phyloP scores from a whole-genome alignment of 2,797 vertebrate species.

The Anableps anableps region DNA sequence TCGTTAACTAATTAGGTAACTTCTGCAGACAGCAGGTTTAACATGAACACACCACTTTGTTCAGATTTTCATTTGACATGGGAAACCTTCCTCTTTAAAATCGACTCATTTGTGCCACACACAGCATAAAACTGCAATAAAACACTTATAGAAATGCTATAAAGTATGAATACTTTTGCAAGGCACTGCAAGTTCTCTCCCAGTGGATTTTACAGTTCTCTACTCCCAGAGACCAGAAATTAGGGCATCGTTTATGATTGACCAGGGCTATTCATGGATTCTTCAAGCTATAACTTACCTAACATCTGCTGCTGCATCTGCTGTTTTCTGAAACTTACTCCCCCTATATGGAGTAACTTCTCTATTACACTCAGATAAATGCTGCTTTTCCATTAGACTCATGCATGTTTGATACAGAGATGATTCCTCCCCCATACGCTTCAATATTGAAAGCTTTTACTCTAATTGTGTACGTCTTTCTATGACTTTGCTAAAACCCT shows the following conservation, averaged over 20 bases:
- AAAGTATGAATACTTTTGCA: constrained; percentile 1
- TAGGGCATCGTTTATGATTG: neutral
- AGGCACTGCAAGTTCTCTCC: neutral
- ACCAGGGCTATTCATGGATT: neutral
- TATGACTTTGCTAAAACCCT: constrained; percentile 57
- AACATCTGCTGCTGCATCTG: constrained; percentile 3
- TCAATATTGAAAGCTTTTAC: constrained; percentile 52
- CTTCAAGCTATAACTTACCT: neutral
- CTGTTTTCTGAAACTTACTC: constrained; percentile 1
- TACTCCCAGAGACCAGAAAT: neutral
- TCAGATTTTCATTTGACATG: neutral
- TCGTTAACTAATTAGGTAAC: neutral
- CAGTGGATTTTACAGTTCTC: neutral
- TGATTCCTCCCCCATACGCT: constrained; percentile 18
- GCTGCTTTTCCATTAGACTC: constrained; percentile 48
- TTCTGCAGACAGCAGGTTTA: neutral
- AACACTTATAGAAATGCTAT: neutral
- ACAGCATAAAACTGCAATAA: neutral
- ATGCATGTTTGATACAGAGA: constrained; percentile 73
- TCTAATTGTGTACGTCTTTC: constrained; percentile 66
- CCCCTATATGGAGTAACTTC: neutral
- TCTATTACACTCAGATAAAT: constrained; percentile 16
- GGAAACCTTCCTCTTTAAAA: neutral
- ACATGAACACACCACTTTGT: neutral
- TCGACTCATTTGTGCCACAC: neutral